These are phyloP conservation scores for Oxyura jamaicensis DNA, from an alignment of 2,113 vertebrate species.

Conservation along the genomic window DNA sequence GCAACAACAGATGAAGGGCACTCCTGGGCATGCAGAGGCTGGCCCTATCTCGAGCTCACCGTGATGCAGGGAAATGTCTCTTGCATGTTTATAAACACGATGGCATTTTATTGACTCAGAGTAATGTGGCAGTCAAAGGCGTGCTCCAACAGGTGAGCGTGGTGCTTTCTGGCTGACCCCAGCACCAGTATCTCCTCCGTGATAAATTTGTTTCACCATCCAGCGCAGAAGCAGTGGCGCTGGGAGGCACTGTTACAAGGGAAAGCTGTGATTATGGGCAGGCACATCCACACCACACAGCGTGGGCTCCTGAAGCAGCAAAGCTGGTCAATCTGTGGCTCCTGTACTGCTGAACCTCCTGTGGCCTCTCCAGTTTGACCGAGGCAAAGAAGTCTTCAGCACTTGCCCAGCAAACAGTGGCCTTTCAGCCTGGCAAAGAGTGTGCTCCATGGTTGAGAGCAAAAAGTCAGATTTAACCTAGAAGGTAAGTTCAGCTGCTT, in stretches of 20 bases:
- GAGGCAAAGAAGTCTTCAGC: not conserved
- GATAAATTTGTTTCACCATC: not conserved
- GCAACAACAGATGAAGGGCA: too few relatives aligned
- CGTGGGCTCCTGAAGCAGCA: not conserved
- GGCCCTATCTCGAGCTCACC: too few relatives aligned
- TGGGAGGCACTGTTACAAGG: not conserved
- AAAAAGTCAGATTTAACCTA: too few relatives aligned
- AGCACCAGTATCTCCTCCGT: not conserved
- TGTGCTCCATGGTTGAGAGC: too few relatives aligned
- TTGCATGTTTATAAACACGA: too few relatives aligned
- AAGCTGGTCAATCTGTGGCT: not conserved
- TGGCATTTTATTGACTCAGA: not conserved
- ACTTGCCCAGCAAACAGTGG: rapidly evolving
- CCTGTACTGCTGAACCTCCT: not conserved
- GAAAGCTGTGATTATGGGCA: not conserved
- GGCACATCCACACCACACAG: rapidly evolving
- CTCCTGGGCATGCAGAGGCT: too few relatives aligned
- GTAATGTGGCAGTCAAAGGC: not conserved
- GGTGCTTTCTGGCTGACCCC: not conserved
- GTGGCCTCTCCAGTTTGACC: too few relatives aligned
- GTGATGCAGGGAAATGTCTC: not conserved
- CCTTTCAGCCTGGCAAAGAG: not conserved
- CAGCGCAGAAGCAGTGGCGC: not conserved
- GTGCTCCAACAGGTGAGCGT: not conserved
- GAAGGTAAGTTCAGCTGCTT: not conserved